These are phyloP conservation scores for Verasper variegatus DNA, from an alignment of 2,113 vertebrate species.

Conservation along the genomic window DNA sequence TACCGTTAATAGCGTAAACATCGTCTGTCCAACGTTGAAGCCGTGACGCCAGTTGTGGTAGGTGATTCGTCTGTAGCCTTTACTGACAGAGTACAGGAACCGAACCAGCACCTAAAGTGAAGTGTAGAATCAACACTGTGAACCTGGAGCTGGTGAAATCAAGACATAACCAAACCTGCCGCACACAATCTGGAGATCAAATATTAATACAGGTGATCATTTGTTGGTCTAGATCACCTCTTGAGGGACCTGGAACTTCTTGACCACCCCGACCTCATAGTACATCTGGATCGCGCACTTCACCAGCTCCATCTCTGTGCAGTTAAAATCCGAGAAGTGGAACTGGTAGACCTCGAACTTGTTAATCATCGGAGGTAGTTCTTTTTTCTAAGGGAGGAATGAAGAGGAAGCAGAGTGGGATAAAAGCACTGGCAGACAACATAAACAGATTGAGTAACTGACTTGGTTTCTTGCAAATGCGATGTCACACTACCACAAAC, in stretches of 20 bases:
- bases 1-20: slow-evolving; percentile 97
- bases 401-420: not conserved
- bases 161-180: not conserved
- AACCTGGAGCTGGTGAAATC: not conserved
- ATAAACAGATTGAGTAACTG: too few relatives aligned
- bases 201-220: not conserved
- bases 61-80: slow-evolving; percentile 94
- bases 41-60: slow-evolving; percentile 99
- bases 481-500: not conserved
- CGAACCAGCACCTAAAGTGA: slow-evolving; percentile 90
- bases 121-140: not conserved
- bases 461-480: too few relatives aligned
- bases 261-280: slow-evolving; percentile 95
- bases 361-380: slow-evolving; percentile 85
- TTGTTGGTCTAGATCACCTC: slow-evolving; percentile 83
- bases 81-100: slow-evolving; percentile 95
- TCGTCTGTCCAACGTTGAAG: slow-evolving; percentile 98
- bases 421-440: not conserved
- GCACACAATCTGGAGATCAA: too few relatives aligned
- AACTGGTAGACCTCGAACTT: slow-evolving; percentile 95
- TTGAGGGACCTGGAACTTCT: slow-evolving; percentile 97
- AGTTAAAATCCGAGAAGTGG: slow-evolving; percentile 93
- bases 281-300: slow-evolving; percentile 97
- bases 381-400: slow-evolving; percentile 86
- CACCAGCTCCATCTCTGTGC: slow-evolving; percentile 92